These are phyloP conservation scores for Acridotheres tristis DNA, from an alignment of 2,797 vertebrate species.

Conservation along the genomic window DNA sequence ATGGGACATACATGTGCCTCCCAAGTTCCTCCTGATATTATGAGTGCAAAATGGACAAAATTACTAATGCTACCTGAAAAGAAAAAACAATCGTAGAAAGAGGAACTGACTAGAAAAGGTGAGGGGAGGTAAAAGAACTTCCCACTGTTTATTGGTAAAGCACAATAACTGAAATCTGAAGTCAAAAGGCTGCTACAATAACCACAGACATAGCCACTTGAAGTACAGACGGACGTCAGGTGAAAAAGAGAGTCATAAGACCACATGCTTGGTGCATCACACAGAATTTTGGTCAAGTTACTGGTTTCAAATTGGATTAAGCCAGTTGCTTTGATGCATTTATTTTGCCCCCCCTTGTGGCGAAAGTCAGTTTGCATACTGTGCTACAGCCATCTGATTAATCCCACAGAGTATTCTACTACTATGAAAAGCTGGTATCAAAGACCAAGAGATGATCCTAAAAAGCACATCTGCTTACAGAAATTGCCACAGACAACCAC, in stretches of 20 bases:
- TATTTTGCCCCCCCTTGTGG: slow-evolving; percentile 56
- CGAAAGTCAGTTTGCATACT: neutral
- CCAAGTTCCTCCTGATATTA: neutral
- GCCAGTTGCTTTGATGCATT: neutral
- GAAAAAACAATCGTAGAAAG: neutral
- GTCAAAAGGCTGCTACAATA: neutral
- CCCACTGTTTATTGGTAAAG: neutral
- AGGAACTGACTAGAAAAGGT: neutral
- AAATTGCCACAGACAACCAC: neutral
- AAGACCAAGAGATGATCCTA: neutral
- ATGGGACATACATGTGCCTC: neutral
- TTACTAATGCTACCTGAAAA: neutral
- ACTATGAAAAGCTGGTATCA: neutral
- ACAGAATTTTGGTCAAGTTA: neutral
- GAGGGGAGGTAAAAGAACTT: neutral
- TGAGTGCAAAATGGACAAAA: neutral
- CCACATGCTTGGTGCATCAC: neutral
- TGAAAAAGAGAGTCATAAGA: neutral
- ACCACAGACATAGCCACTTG: neutral
- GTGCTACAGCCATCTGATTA: neutral
- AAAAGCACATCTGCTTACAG: neutral
- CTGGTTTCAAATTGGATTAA: neutral
- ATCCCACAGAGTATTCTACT: neutral
- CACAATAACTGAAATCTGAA: neutral
- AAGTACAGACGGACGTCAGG: neutral